Base-by-base conservation (phyloP, 2,113 vertebrate species). In the Alligator mississippiensis region DNA sequence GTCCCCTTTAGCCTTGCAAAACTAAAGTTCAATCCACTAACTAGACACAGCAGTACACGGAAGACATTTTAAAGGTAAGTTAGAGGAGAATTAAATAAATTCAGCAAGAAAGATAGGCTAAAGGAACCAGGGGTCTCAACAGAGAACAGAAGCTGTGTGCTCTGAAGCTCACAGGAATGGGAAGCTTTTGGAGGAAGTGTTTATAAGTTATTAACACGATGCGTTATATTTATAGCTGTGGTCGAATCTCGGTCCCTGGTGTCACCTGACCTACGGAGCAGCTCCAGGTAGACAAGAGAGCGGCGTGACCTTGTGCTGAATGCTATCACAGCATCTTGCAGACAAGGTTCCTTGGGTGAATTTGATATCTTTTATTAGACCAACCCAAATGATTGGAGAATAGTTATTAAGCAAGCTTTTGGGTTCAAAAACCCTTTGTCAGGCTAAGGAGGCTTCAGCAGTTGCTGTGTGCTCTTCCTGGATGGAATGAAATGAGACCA, bases 161-260 rank as follows among this genome's bases (percentile, higher is more conserved):
- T 79, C 85, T 1, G 4, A 80, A 70, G 63, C 78, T 54, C 6
- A 1, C 0, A 66, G 83, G 66, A 91, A 5, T 0, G 0, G 21
- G 28, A 68, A 27, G 15, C 47, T 90, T 75, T 24, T 34, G 91
- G 78, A 59, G 85, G 80, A 85, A 94, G 82, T 2, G 0, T 4
- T 79, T 89, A 75, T 74, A 63, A 0, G 2, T 6, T 30, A 57
- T 3, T 4, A 83, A 68, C 21, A 61, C 62, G 92, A 64, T 14
- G 66, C 5, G 61, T 1, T 30, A 3, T 87, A 85, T 90, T 94
- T 92, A 94, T 68, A 91, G 79, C 84, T 83, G 85, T 60, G 38
- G 72, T 11, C 55, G 27, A n/a, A 54, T 30, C 25, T 59, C 38
- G 84, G 68, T 86, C 54, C 92, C 83, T 4, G 82, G 15, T 61